A percentile compares a stretch with the other conserved stretches of the same genome.
Conservation (phyloP, 2,797 vertebrate species). For the Trichosurus vulpecula region DNA sequence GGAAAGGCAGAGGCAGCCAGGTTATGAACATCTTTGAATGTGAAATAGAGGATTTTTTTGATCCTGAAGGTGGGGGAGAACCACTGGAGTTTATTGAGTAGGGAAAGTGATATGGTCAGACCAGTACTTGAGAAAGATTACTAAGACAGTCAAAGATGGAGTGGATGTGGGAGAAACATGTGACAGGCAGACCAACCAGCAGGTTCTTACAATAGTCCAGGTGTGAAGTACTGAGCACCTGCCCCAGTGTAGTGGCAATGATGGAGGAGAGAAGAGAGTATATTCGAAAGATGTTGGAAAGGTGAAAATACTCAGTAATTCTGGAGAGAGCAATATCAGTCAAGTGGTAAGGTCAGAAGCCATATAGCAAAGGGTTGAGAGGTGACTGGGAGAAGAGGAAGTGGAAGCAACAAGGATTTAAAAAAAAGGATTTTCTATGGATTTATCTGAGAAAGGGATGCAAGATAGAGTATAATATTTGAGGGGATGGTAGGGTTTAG, state of each 20-base stretch:
- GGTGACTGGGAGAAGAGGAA: too few relatives aligned
- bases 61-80: not conserved
- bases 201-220: not conserved
- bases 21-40: not conserved
- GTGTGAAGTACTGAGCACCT: not conserved
- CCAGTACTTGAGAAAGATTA: not conserved
- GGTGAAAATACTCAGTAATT: not conserved
- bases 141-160: too few relatives aligned
- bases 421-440: not conserved
- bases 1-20: not conserved
- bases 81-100: not conserved
- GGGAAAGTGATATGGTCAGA: not conserved
- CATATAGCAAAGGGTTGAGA: not conserved
- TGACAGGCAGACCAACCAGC: too few relatives aligned
- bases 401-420: not conserved
- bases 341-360: not conserved
- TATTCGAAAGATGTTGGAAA: not conserved
- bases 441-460: not conserved
- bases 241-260: not conserved
- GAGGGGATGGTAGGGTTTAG: not conserved
- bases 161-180: too few relatives aligned
- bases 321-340: not conserved
- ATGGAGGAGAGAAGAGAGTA: not conserved
- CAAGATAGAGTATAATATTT: not conserved
- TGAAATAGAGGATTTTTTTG: not conserved